phyloP scores from a whole-genome alignment of 1,140 invertebrate genomes.

The Dolichoris vasculosae region DNA sequence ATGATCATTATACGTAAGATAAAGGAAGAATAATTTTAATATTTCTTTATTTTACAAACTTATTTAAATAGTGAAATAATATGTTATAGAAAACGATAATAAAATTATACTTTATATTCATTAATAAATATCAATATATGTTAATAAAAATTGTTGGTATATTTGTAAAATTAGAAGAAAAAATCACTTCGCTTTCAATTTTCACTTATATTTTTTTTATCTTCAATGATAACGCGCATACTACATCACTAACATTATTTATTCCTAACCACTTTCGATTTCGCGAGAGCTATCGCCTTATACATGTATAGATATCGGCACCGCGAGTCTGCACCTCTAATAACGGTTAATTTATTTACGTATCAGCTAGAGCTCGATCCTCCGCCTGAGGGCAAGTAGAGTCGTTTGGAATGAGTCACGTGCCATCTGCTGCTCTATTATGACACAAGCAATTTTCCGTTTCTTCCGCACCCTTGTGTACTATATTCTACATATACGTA shows the following conservation, averaged over 20 bases:
- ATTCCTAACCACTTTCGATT: background rate
- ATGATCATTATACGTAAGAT: too few species aligned
- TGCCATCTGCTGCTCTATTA: conserved; percentile 73
- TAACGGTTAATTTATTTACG: conserved; percentile 73
- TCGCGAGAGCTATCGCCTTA: background rate
- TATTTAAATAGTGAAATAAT: too few species aligned
- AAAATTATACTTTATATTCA: too few species aligned
- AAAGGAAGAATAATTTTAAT: too few species aligned
- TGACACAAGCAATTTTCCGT: conserved; percentile 62
- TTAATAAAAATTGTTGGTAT: too few species aligned
- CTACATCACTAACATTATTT: background rate
- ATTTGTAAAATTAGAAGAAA: too few species aligned
- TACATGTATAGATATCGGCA: background rate
- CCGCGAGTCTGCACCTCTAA: conserved; percentile 52
- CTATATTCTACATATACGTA: background rate
- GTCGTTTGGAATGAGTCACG: conserved; percentile 66
- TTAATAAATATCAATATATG: too few species aligned
- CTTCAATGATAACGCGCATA: too few species aligned
- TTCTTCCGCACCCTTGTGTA: background rate
- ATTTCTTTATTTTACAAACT: too few species aligned
- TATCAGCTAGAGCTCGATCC: conserved; percentile 49
- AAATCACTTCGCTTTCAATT: too few species aligned
- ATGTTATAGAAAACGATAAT: too few species aligned
- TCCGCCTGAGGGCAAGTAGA: conserved; percentile 24
- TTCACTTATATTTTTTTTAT: too few species aligned